Evolutionary conservation across 1,140 invertebrate genomes (phyloP).

Genomic region (Episyrphus balteatus): DNA sequence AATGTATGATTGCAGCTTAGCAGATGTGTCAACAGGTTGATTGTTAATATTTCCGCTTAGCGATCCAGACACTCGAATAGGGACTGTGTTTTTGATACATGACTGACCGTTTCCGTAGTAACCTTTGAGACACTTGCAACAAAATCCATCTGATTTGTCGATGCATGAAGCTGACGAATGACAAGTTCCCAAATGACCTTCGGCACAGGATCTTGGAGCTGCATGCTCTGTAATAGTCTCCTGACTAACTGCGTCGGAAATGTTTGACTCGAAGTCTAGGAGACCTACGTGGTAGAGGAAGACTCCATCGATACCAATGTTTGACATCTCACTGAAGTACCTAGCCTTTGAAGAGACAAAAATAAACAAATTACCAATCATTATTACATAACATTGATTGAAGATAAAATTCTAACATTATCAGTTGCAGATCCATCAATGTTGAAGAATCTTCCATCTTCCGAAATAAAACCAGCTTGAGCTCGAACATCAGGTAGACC

Average conservation of each 20-base stretch:
- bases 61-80: conserved; percentile 76
- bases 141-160: conserved; percentile 74
- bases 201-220: conserved; percentile 41
- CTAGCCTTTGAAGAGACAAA: conserved; percentile 50
- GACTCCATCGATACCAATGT: conserved; percentile 67
- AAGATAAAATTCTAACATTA: conserved; percentile 45
- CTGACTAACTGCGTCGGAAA: conserved; percentile 54
- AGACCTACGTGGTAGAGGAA: conserved; percentile 75
- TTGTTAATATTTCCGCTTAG: conserved; percentile 72
- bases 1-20: conserved; percentile 87
- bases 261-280: conserved; percentile 44
- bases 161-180: conserved; percentile 71
- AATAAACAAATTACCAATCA: background rate
- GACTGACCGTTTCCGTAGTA: conserved; percentile 85
- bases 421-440: conserved; percentile 79
- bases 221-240: conserved; percentile 36
- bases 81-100: conserved; percentile 70
- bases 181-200: conserved; percentile 53
- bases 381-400: background rate
- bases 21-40: conserved; percentile 50
- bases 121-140: conserved; percentile 69
- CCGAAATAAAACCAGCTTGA: conserved; percentile 81
- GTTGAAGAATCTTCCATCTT: conserved; percentile 58
- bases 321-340: conserved; percentile 51
- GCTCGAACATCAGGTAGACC: conserved; percentile 74